Evolutionary conservation across 2,888 invertebrate species (phyloP).

Genomic region (Lycophotia porphyrea): DNA sequence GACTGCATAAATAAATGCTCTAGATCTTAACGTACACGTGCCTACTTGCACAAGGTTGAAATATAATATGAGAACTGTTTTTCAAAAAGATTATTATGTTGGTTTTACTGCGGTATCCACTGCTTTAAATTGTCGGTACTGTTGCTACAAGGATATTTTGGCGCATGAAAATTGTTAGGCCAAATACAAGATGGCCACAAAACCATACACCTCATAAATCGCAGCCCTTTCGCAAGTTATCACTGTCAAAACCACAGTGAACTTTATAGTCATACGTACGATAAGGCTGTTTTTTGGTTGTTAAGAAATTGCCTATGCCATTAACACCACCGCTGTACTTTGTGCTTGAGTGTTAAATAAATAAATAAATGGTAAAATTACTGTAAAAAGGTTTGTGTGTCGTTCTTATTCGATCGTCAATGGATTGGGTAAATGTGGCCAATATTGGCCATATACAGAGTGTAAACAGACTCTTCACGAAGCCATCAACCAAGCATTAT

Average conservation of each 20-base stretch:
- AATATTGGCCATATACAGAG: constrained; percentile 9
- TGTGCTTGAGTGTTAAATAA: too few species aligned
- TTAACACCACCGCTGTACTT: too few species aligned
- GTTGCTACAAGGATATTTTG: neutral
- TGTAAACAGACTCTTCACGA: too few species aligned
- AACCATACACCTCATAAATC: too few species aligned
- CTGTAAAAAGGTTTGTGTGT: neutral
- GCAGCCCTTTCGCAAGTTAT: too few species aligned
- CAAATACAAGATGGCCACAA: too few species aligned
- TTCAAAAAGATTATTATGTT: constrained; percentile 33
- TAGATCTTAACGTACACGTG: constrained; percentile 37
- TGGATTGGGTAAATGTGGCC: neutral
- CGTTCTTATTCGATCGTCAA: neutral
- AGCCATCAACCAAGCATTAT: too few species aligned
- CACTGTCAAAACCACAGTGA: too few species aligned
- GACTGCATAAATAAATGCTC: constrained; percentile 16
- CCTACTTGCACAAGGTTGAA: constrained; percentile 48
- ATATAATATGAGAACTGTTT: constrained; percentile 55
- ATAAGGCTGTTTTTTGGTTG: too few species aligned
- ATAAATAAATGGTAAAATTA: too few species aligned
- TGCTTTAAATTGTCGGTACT: neutral
- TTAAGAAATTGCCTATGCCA: too few species aligned
- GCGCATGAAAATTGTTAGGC: neutral
- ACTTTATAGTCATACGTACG: too few species aligned
- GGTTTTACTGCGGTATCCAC: constrained; percentile 8